Evolutionary conservation across 2,888 invertebrate species (phyloP).

Genomic region (Globia sparganii): DNA sequence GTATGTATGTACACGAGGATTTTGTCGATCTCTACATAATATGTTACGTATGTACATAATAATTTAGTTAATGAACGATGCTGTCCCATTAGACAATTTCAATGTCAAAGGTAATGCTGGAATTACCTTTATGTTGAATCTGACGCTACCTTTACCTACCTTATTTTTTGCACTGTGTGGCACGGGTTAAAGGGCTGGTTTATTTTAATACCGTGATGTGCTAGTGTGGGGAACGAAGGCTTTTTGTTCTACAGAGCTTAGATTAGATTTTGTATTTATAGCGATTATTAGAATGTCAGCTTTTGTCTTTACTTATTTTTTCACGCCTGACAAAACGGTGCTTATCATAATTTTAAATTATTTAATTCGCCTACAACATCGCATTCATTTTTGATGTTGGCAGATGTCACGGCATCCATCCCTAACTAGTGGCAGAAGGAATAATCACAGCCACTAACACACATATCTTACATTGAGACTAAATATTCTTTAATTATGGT

Average conservation of each 20-base stretch:
- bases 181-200: background rate
- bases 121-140: constrained; percentile 11
- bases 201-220: constrained; percentile 17
- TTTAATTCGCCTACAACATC: background rate
- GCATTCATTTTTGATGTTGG: background rate
- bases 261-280: constrained; percentile 20
- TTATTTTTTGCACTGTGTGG: constrained; percentile 12
- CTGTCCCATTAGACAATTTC: constrained; percentile 38
- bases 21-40: background rate
- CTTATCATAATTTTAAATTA: background rate
- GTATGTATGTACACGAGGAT: constrained; percentile 25
- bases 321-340: background rate
- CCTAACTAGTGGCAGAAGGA: background rate
- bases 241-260: constrained; percentile 23
- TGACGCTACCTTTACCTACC: constrained; percentile 3
- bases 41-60: constrained; percentile 26
- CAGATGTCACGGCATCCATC: background rate
- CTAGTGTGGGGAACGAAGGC: background rate
- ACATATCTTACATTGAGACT: background rate
- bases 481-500: background rate
- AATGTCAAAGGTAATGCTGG: constrained; percentile 38
- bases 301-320: background rate
- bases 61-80: constrained; percentile 51
- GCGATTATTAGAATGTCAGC: constrained; percentile 4
- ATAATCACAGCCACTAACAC: background rate